These are phyloP conservation scores for Acutogordius australiensis DNA, from an alignment of 2,888 invertebrate species.

Conservation along the genomic window DNA sequence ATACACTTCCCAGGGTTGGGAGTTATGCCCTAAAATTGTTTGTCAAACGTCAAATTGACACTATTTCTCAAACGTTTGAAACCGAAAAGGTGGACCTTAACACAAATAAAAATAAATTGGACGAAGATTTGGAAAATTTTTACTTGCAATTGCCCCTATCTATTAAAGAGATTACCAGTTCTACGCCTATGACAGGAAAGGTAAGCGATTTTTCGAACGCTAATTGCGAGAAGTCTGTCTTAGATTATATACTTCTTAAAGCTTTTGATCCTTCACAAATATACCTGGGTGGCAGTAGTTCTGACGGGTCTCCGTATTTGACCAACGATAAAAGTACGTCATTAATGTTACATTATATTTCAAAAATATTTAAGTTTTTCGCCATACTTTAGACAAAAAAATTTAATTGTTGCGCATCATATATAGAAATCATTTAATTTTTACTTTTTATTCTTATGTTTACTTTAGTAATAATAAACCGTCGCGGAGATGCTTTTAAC, in stretches of 20 bases:
- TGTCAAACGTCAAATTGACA: background rate
- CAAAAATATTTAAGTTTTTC: too few relatives aligned
- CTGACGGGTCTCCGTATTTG: too few relatives aligned
- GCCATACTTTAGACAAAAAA: too few relatives aligned
- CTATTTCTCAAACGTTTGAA: background rate
- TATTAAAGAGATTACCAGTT: background rate
- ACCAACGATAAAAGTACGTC: too few relatives aligned
- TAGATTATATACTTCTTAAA: background rate
- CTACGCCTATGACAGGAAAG: background rate
- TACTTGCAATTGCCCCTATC: background rate
- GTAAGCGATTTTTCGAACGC: too few relatives aligned
- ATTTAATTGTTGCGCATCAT: too few relatives aligned
- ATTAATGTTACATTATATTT: too few relatives aligned
- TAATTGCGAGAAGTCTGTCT: too few relatives aligned
- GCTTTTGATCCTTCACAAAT: background rate
- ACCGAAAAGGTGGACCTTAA: background rate
- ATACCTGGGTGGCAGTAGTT: background rate
- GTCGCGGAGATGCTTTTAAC: background rate
- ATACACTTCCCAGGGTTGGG: background rate
- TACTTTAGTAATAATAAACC: background rate
- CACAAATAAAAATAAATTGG: too few relatives aligned
- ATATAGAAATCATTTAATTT: too few relatives aligned
- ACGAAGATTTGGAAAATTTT: too few relatives aligned
- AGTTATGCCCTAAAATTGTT: background rate
- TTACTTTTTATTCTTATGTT: too few relatives aligned